These are phyloP conservation scores for Petrophora chlorosata DNA, from an alignment of 2,888 invertebrate species.

Conservation along the genomic window DNA sequence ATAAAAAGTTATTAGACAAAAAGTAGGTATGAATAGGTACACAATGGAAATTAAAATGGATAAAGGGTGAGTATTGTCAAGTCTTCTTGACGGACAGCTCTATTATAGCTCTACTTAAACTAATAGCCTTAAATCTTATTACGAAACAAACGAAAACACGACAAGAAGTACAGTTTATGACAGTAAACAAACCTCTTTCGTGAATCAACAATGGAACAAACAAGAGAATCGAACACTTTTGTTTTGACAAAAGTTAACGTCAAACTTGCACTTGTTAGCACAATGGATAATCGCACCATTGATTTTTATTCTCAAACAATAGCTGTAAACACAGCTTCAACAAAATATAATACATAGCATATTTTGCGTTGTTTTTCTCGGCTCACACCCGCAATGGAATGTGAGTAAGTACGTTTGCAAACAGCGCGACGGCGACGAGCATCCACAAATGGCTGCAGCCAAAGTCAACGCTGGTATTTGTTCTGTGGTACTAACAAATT, in stretches of 20 bases:
- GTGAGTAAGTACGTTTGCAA: conserved; percentile 52
- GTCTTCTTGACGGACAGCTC: too few relatives aligned
- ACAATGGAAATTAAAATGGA: too few relatives aligned
- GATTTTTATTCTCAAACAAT: conserved; percentile 9
- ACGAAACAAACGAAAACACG: too few relatives aligned
- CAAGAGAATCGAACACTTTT: not conserved
- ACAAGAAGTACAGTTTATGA: too few relatives aligned
- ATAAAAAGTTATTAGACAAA: too few relatives aligned
- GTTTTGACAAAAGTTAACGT: not conserved
- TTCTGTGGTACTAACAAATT: conserved; percentile 51
- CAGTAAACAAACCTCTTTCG: too few relatives aligned
- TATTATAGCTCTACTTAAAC: too few relatives aligned
- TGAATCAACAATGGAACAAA: not conserved
- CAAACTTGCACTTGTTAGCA: not conserved
- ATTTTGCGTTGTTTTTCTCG: conserved; percentile 37
- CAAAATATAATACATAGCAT: conserved; percentile 16
- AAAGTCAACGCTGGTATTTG: conserved; percentile 49
- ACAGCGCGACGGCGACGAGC: conserved; percentile 38
- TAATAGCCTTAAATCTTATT: too few relatives aligned
- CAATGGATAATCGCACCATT: conserved; percentile 1
- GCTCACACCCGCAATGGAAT: conserved; percentile 49
- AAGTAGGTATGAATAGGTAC: too few relatives aligned
- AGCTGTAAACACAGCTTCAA: conserved; percentile 6
- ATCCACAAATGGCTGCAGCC: conserved; percentile 51
- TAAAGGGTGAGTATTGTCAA: too few relatives aligned